Evolutionary conservation across 2,113 vertebrate species (phyloP).

Genomic region (Bettongia penicillata): DNA sequence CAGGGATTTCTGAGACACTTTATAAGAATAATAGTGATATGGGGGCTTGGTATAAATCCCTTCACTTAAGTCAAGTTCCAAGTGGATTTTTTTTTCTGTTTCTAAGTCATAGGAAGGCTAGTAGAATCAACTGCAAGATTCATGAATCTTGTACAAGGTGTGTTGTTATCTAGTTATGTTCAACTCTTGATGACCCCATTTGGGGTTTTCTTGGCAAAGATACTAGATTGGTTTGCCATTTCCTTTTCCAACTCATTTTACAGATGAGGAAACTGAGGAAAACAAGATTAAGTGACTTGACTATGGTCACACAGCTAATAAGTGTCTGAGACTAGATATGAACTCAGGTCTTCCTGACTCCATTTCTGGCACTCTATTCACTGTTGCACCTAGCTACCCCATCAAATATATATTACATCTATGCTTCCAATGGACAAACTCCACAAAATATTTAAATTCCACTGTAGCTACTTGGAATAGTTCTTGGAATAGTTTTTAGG

Average conservation of each 20-base stretch:
- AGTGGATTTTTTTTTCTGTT: constrained; percentile 44
- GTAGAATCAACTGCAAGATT: constrained; percentile 53
- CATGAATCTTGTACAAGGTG: constrained; percentile 47
- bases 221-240: background rate
- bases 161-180: background rate
- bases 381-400: background rate
- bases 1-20: constrained; percentile 46
- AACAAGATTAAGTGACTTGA: background rate
- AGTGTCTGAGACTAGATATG: background rate
- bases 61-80: constrained; percentile 61
- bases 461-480: background rate
- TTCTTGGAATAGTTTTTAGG: constrained; percentile 43
- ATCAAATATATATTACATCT: background rate
- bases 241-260: background rate
- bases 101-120: constrained; percentile 68
- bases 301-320: background rate
- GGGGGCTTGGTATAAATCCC: constrained; percentile 49
- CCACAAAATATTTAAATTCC: constrained; percentile 49
- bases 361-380: background rate
- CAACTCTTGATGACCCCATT: background rate
- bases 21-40: constrained; percentile 37
- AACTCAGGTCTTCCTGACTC: background rate
- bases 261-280: background rate
- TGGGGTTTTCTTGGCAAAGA: background rate
- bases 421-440: background rate